Conservation (phyloP, 2,888 invertebrate genomes). For the Nymphalis c-album region DNA sequence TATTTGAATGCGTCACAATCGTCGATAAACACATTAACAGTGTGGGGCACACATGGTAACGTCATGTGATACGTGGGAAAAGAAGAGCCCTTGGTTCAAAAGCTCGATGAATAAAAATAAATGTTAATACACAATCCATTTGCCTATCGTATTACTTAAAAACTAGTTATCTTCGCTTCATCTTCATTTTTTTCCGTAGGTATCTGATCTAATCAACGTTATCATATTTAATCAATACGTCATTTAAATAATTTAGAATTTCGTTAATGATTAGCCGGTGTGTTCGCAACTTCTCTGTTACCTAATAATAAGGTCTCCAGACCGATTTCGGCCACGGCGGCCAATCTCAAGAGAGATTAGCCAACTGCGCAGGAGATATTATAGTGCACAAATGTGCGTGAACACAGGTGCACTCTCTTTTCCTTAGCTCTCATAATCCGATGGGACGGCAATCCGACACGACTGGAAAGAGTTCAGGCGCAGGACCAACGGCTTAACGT, state of each 20-base stretch:
- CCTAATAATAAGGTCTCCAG: too few relatives aligned
- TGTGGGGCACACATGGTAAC: constrained; percentile 26
- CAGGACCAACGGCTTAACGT: too few relatives aligned
- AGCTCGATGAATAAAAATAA: constrained; percentile 57
- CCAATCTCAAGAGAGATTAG: too few relatives aligned
- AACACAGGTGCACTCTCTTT: too few relatives aligned
- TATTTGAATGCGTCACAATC: constrained; percentile 32
- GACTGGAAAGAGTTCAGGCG: too few relatives aligned
- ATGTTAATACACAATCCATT: constrained; percentile 50
- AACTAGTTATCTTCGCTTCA: constrained; percentile 38
- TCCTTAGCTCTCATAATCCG: too few relatives aligned
- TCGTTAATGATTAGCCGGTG: not conserved
- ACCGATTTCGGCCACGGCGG: too few relatives aligned
- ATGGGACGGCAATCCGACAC: too few relatives aligned
- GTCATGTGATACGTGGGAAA: constrained; percentile 58
- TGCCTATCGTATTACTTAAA: constrained; percentile 51
- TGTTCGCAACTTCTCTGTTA: not conserved
- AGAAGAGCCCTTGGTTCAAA: constrained; percentile 44
- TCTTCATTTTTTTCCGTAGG: constrained; percentile 19
- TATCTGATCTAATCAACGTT: constrained; percentile 13
- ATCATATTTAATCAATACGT: constrained; percentile 13
- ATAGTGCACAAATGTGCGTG: too few relatives aligned
- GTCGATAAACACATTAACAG: constrained; percentile 33
- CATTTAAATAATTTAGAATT: constrained; percentile 40
- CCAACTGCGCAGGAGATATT: too few relatives aligned